These are phyloP conservation scores for Metacarcinus magister DNA, from an alignment of 2,888 invertebrate species.

Conservation along the genomic window DNA sequence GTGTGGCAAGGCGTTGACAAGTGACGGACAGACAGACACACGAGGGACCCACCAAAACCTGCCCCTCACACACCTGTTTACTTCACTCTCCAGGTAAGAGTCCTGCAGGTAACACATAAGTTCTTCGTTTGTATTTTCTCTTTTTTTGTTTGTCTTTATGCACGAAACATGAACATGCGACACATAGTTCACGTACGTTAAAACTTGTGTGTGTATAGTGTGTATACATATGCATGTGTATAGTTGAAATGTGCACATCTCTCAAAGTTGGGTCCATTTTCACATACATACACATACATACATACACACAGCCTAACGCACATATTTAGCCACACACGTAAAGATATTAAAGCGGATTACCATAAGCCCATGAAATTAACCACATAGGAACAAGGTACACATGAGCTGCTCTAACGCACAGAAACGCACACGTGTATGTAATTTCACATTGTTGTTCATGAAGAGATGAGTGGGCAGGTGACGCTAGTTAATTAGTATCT, in stretches of 20 bases:
- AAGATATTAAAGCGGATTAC: too few species aligned
- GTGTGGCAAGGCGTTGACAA: neutral
- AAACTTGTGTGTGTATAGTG: too few species aligned
- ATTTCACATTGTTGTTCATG: neutral
- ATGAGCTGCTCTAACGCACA: neutral
- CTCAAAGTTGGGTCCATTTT: neutral
- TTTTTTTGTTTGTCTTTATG: too few species aligned
- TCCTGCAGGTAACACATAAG: neutral
- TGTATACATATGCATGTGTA: neutral
- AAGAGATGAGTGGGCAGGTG: neutral
- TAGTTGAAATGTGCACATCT: neutral
- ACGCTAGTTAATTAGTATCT: neutral
- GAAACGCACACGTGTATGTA: neutral
- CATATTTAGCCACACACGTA: too few species aligned
- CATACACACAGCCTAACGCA: too few species aligned
- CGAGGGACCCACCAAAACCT: neutral
- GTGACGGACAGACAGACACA: slow-evolving; percentile 20
- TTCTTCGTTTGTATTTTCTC: neutral
- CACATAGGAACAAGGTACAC: neutral
- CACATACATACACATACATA: too few species aligned
- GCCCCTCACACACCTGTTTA: neutral
- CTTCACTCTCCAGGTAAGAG: neutral
- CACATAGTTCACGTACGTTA: too few species aligned
- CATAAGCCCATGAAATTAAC: neutral
- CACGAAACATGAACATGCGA: neutral